A percentile compares a stretch with the other conserved stretches of the same genome.
phyloP scores from a whole-genome alignment of 2,888 invertebrate species.

The Taenaris catops region DNA sequence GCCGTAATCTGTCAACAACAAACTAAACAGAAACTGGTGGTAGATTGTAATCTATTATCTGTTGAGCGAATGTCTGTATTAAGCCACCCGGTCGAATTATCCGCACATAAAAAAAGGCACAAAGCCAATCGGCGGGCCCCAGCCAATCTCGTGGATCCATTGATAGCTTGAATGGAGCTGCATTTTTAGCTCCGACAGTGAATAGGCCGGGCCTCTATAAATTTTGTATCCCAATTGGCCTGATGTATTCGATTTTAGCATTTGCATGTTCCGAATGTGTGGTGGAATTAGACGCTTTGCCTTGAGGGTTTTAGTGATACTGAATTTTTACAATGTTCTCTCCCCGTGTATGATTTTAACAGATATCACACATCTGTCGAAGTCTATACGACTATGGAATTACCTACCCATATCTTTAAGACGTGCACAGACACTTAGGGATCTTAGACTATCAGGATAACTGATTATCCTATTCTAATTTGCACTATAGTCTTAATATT shows the following conservation, averaged over 20 bases:
- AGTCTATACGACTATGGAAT: no score
- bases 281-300: constrained; percentile 10
- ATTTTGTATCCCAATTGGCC: constrained; percentile 22
- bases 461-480: constrained; percentile 16
- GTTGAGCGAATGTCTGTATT: constrained; percentile 12
- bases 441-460: not conserved
- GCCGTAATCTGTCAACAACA: no score
- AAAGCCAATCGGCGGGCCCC: constrained; percentile 14
- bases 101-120: constrained; percentile 20
- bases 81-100: constrained; percentile 19
- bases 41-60: no score
- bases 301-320: no score
- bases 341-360: no score
- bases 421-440: not conserved
- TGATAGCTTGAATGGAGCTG: constrained; percentile 20
- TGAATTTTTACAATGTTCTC: no score
- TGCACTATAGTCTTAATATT: constrained; percentile 17
- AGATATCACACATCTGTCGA: no score
- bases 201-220: constrained; percentile 19
- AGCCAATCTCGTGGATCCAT: constrained; percentile 18
- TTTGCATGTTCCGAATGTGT: constrained; percentile 17
- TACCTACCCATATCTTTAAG: no score
- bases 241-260: constrained; percentile 22
- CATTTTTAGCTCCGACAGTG: constrained; percentile 21
- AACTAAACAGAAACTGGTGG: no score